Evolutionary conservation across 2,888 invertebrate genomes (phyloP).

Genomic region (Xylophagus ater): DNA sequence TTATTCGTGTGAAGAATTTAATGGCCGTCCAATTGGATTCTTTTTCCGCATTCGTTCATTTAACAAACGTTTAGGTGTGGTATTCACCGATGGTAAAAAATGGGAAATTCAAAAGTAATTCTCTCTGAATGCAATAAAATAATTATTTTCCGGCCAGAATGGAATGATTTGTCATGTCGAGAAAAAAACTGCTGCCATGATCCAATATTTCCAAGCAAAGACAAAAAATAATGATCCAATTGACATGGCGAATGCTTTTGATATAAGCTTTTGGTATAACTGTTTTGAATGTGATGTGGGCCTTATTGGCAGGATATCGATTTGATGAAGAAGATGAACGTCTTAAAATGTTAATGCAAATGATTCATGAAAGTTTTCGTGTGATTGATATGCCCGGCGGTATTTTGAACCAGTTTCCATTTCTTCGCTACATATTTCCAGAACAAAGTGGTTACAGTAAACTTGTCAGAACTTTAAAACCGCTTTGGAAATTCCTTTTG

Average conservation of each 20-base stretch:
- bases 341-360: slow-evolving; percentile 44
- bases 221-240: slow-evolving; percentile 32
- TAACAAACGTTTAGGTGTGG: slow-evolving; percentile 54
- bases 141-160: slow-evolving; percentile 48
- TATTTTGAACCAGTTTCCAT: slow-evolving; percentile 55
- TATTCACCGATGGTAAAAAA: slow-evolving; percentile 54
- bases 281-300: slow-evolving; percentile 59
- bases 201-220: slow-evolving; percentile 38
- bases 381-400: slow-evolving; percentile 56
- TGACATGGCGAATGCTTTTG: slow-evolving; percentile 44
- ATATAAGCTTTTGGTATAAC: too few species aligned
- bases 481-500: slow-evolving; percentile 45
- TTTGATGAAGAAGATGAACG: slow-evolving; percentile 49
- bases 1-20: slow-evolving; percentile 51
- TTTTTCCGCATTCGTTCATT: slow-evolving; percentile 55
- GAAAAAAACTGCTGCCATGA: slow-evolving; percentile 44
- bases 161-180: slow-evolving; percentile 50
- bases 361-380: slow-evolving; percentile 52
- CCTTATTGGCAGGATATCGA: slow-evolving; percentile 50
- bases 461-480: slow-evolving; percentile 41
- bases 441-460: slow-evolving; percentile 49
- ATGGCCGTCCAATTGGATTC: slow-evolving; percentile 60
- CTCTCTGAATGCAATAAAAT: slow-evolving; percentile 50
- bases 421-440: slow-evolving; percentile 53
- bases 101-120: slow-evolving; percentile 59